Conservation (phyloP, 2,797 vertebrate species). For the Cuculus canorus region DNA sequence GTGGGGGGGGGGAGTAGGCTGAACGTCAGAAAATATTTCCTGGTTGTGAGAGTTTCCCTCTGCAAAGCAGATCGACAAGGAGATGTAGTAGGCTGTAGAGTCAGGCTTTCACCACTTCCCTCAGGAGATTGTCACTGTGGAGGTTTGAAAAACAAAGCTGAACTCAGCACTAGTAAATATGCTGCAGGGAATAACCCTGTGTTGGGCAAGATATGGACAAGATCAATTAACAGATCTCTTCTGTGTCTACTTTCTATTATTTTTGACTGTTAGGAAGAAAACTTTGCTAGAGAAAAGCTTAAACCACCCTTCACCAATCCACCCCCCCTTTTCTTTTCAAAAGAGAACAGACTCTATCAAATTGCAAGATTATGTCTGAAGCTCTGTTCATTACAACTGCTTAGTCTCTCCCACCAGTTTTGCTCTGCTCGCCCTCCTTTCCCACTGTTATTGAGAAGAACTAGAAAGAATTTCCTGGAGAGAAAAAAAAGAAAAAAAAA, state of each 20-base stretch:
- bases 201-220: slow-evolving; percentile 57
- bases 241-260: slow-evolving; percentile 49
- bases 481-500: background rate
- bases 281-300: slow-evolving; percentile 9
- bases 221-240: slow-evolving; percentile 63
- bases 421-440: background rate
- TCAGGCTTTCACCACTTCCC: slow-evolving; percentile 65
- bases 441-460: background rate
- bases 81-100: slow-evolving; percentile 55
- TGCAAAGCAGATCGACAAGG: slow-evolving; percentile 55
- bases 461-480: slow-evolving; percentile 4
- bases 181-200: slow-evolving; percentile 59
- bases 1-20: background rate
- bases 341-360: background rate
- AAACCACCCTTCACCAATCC: background rate
- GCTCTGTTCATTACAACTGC: background rate
- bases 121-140: slow-evolving; percentile 60
- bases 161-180: slow-evolving; percentile 69
- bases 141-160: slow-evolving; percentile 72
- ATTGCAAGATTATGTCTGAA: background rate
- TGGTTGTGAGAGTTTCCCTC: slow-evolving; percentile 47
- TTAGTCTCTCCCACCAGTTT: background rate
- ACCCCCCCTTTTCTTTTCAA: background rate
- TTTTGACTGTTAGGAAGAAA: slow-evolving; percentile 51
- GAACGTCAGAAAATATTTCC: slow-evolving; percentile 67